Evolutionary conservation across 2,888 invertebrate genomes (phyloP).

Genomic region (Acleris literana): DNA sequence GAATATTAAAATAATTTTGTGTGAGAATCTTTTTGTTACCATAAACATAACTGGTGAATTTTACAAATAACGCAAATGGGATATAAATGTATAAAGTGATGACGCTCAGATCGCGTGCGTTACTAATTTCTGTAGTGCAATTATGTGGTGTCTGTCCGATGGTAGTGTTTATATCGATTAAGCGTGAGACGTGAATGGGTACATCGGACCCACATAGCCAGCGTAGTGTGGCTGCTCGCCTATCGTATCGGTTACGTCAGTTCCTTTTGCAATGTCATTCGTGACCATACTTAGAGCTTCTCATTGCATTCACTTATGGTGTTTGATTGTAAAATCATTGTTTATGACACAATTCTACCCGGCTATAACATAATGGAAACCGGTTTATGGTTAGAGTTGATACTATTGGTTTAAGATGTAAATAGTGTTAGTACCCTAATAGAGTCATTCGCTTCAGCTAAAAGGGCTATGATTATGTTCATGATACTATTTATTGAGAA

Average conservation of each 20-base stretch:
- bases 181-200: slow-evolving; percentile 51
- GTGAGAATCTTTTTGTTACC: slow-evolving; percentile 16
- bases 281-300: slow-evolving; percentile 22
- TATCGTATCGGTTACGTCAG: slow-evolving; percentile 67
- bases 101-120: slow-evolving; percentile 18
- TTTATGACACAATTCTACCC: slow-evolving; percentile 1
- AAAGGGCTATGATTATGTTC: slow-evolving; percentile 1
- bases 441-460: too few species aligned
- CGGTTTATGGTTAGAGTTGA: not conserved
- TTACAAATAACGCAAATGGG: not conserved
- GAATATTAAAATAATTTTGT: slow-evolving; percentile 74
- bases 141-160: slow-evolving; percentile 39
- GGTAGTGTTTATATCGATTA: slow-evolving; percentile 46
- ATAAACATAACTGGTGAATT: not conserved
- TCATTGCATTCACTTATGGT: slow-evolving; percentile 9
- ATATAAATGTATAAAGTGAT: not conserved
- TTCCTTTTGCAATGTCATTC: slow-evolving; percentile 45
- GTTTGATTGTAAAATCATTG: slow-evolving; percentile 3
- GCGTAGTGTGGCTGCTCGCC: slow-evolving; percentile 63
- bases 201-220: slow-evolving; percentile 67
- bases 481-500: not conserved
- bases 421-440: too few species aligned
- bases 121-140: slow-evolving; percentile 39
- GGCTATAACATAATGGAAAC: not conserved
- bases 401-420: not conserved